A percentile compares a stretch with the other conserved stretches of the same genome.
phyloP scores from a whole-genome alignment of 2,797 vertebrate species.

The Lacerta agilis region DNA sequence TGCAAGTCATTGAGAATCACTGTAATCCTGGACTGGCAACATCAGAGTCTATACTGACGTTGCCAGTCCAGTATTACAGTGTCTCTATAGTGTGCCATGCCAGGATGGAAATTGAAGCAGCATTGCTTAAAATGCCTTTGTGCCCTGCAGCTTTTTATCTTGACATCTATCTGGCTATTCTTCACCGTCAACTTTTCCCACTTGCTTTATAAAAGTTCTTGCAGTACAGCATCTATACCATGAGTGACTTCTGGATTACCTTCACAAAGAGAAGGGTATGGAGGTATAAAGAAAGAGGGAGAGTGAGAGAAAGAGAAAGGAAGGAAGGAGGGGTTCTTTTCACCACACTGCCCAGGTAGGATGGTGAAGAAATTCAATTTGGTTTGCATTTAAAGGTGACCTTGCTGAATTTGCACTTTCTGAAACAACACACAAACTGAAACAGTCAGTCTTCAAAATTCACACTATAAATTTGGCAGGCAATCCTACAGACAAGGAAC shows the following conservation, averaged over 20 bases:
- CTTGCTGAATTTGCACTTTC: no score
- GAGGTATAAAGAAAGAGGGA: neutral
- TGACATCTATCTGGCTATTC: neutral
- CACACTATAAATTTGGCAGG: no score
- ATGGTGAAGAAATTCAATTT: no score
- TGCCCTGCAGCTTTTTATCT: neutral
- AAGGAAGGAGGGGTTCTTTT: neutral
- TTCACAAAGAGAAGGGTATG: neutral
- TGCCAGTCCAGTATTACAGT: no score
- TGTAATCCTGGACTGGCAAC: neutral
- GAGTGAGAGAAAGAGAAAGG: no score
- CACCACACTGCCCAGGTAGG: no score
- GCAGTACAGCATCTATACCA: neutral
- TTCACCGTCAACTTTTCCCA: neutral
- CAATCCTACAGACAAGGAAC: no score
- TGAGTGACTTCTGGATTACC: neutral
- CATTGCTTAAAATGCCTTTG: no score
- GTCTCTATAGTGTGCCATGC: neutral
- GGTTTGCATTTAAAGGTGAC: no score
- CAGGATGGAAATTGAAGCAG: neutral
- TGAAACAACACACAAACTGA: no score
- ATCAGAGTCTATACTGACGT: neutral
- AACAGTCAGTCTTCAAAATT: no score
- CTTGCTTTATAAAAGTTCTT: neutral
- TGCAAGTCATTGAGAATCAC: neutral